phyloP scores from a whole-genome alignment of 2,888 invertebrate species.

The Noctua pronuba region DNA sequence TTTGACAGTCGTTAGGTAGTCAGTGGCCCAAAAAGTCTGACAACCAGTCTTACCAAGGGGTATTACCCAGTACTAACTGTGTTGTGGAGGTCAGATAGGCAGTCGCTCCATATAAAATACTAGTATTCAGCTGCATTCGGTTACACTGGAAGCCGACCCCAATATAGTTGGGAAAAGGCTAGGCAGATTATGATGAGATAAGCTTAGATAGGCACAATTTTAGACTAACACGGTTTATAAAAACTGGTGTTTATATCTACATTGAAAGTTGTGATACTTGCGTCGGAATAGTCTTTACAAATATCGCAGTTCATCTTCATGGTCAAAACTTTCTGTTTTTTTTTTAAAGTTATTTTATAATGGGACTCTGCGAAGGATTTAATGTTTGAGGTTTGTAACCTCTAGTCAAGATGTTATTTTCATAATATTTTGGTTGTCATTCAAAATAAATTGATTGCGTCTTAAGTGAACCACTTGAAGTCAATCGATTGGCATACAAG shows the following conservation, averaged over 20 bases:
- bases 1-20: too few relatives aligned
- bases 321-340: neutral
- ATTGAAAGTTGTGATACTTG: neutral
- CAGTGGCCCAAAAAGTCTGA: too few relatives aligned
- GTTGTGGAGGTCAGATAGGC: too few relatives aligned
- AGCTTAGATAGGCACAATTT: neutral
- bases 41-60: too few relatives aligned
- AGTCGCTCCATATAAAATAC: too few relatives aligned
- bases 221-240: neutral
- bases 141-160: too few relatives aligned
- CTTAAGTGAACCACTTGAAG: constrained; percentile 21
- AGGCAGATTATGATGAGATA: too few relatives aligned
- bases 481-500: constrained; percentile 15
- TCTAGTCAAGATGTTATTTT: neutral
- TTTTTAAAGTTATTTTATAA: neutral
- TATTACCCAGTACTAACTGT: too few relatives aligned
- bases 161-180: too few relatives aligned
- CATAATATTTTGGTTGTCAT: neutral
- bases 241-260: neutral
- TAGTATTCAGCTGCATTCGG: too few relatives aligned
- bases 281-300: neutral
- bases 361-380: neutral
- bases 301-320: neutral
- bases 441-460: neutral
- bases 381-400: neutral